These are phyloP conservation scores for Myripristis murdjan DNA, from an alignment of 2,797 vertebrate genomes.

Conservation along the genomic window DNA sequence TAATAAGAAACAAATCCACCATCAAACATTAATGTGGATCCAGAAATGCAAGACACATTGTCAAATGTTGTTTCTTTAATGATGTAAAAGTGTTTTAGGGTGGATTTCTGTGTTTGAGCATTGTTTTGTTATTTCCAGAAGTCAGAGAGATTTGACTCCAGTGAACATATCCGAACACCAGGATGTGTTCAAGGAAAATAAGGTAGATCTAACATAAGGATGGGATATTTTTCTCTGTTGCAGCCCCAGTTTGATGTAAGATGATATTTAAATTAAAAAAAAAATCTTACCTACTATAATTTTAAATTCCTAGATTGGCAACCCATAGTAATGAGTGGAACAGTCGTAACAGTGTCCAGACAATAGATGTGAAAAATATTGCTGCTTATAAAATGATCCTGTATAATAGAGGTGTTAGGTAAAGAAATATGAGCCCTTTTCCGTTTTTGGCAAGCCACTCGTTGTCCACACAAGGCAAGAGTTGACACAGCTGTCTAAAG, in stretches of 20 bases:
- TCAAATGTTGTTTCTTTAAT: conserved; percentile 41
- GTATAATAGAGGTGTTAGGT: conserved; percentile 31
- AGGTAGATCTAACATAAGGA: no score
- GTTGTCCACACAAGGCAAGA: conserved; percentile 64
- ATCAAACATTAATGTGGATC: conserved; percentile 34
- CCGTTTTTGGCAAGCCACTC: conserved; percentile 50
- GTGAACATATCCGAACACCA: neutral
- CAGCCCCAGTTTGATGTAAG: no score
- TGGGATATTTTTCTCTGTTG: no score
- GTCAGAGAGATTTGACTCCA: conserved; percentile 17
- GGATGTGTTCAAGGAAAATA: neutral
- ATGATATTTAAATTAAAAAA: no score
- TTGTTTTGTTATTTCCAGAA: conserved; percentile 11
- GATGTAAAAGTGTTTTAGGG: conserved; percentile 20
- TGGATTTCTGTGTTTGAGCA: conserved; percentile 7
- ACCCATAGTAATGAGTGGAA: conserved; percentile 18
- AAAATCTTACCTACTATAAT: neutral
- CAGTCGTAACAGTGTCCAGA: conserved; percentile 7
- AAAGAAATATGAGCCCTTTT: conserved; percentile 57
- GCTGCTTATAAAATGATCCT: neutral
- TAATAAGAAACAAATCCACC: conserved; percentile 23
- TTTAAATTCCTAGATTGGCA: conserved; percentile 21
- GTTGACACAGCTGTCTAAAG: conserved; percentile 82
- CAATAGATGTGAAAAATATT: conserved; percentile 10
- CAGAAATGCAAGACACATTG: conserved; percentile 29